These are phyloP conservation scores for Rhipidura dahli DNA, from an alignment of 2,113 vertebrate species.

Conservation along the genomic window DNA sequence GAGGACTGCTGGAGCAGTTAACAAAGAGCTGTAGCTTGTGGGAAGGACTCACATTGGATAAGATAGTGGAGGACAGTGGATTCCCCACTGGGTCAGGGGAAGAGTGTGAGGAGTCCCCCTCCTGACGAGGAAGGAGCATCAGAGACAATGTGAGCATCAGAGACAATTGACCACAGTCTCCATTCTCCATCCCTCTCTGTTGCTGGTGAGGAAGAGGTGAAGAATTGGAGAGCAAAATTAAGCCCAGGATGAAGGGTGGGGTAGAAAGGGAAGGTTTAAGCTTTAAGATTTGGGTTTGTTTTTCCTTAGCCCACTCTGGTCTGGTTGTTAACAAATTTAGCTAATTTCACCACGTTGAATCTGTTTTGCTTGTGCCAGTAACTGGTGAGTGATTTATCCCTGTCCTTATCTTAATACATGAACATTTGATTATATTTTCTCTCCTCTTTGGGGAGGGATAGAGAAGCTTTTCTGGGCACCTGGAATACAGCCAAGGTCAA, in stretches of 20 bases:
- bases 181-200: background rate
- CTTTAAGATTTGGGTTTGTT: background rate
- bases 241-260: background rate
- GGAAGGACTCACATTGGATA: background rate
- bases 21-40: accelerated
- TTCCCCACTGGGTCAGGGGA: accelerated
- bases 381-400: background rate
- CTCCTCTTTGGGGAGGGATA: background rate
- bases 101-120: background rate
- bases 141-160: background rate
- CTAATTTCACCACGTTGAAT: background rate
- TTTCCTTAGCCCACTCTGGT: background rate
- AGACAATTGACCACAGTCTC: background rate
- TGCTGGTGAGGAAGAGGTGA: background rate
- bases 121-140: background rate
- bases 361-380: background rate
- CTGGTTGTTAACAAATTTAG: background rate
- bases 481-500: background rate
- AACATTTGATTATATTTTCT: background rate
- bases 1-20: background rate
- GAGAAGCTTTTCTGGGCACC: background rate
- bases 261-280: background rate
- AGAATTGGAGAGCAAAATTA: background rate
- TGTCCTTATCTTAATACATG: background rate
- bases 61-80: background rate